Percentiles rank a stretch among this genome's conserved stretches.
Evolutionary conservation across 2,113 vertebrate genomes (phyloP).

Genomic region (Columba livia): DNA sequence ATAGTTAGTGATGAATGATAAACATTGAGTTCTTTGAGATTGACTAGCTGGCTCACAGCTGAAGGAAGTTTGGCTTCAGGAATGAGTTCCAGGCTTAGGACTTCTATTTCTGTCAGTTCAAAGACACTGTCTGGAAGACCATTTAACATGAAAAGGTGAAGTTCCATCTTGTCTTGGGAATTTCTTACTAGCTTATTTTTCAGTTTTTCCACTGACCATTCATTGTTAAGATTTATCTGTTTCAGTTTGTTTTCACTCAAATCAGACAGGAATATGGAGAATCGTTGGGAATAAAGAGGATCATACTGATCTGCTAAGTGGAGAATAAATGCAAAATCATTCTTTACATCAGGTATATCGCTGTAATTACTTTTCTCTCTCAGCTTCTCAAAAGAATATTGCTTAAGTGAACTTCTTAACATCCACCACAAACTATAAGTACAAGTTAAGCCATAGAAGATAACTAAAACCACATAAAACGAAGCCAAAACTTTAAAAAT

Average conservation of each 20-base stretch:
- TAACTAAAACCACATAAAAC: slow-evolving; percentile 80
- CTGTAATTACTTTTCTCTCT: slow-evolving; percentile 85
- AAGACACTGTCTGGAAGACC: slow-evolving; percentile 83
- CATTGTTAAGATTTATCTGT: slow-evolving; percentile 84
- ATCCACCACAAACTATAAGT: slow-evolving; percentile 86
- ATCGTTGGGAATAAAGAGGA: slow-evolving; percentile 84
- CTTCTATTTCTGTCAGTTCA: slow-evolving; percentile 82
- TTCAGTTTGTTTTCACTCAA: slow-evolving; percentile 84
- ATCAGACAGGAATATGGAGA: slow-evolving; percentile 85
- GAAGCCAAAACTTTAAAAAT: slow-evolving; percentile 84
- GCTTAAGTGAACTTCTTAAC: slow-evolving; percentile 83
- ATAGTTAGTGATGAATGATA: slow-evolving; percentile 78
- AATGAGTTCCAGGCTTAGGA: slow-evolving; percentile 83
- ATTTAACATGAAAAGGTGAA: slow-evolving; percentile 81
- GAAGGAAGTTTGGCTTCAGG: slow-evolving; percentile 80
- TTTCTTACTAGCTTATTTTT: slow-evolving; percentile 79
- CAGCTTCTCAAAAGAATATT: slow-evolving; percentile 85
- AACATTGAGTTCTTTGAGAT: slow-evolving; percentile 80
- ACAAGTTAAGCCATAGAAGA: slow-evolving; percentile 82
- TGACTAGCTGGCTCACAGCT: slow-evolving; percentile 75
- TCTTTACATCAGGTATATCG: slow-evolving; percentile 84
- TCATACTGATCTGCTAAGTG: slow-evolving; percentile 86
- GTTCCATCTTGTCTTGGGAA: slow-evolving; percentile 79
- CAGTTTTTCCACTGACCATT: slow-evolving; percentile 83
- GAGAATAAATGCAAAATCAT: slow-evolving; percentile 88